These are phyloP conservation scores for Dendrocopos noguchii DNA, from an alignment of 2,113 vertebrate genomes.

Conservation along the genomic window DNA sequence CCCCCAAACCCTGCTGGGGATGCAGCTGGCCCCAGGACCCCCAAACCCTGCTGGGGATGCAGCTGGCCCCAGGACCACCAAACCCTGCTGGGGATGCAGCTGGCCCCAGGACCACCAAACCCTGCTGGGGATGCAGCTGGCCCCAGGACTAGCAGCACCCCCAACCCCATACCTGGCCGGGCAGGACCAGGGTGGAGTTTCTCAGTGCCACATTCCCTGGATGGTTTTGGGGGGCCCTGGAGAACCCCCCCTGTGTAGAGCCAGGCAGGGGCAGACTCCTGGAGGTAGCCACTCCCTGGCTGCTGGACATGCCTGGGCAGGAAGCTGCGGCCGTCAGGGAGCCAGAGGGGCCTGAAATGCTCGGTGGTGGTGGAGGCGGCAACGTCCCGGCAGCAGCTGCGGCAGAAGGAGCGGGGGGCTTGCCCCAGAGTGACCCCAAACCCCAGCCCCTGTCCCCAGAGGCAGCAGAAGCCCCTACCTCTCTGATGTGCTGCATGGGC, in stretches of 20 bases:
- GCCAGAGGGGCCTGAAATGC: conserved; percentile 51
- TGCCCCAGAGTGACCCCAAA: rapidly evolving
- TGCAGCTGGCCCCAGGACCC: too few species aligned
- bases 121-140: too few species aligned
- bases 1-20: too few species aligned
- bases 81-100: too few species aligned
- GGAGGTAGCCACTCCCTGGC: neutral
- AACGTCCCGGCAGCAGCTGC: neutral
- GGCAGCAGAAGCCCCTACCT: neutral
- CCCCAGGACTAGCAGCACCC: neutral
- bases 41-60: neutral
- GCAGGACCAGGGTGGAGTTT: rapidly evolving
- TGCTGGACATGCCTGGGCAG: neutral
- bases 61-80: neutral
- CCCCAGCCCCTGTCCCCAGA: rapidly evolving
- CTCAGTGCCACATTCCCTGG: rapidly evolving
- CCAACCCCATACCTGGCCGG: neutral
- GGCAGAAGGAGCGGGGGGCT: rapidly evolving
- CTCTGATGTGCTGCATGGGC: rapidly evolving
- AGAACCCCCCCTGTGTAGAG: neutral
- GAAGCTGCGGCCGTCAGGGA: neutral
- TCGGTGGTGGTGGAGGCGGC: neutral
- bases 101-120: neutral
- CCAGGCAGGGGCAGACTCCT: neutral
- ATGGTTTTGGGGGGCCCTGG: rapidly evolving